phyloP scores from a whole-genome alignment of 2,888 invertebrate genomes.

The Trissoscelio sp. region DNA sequence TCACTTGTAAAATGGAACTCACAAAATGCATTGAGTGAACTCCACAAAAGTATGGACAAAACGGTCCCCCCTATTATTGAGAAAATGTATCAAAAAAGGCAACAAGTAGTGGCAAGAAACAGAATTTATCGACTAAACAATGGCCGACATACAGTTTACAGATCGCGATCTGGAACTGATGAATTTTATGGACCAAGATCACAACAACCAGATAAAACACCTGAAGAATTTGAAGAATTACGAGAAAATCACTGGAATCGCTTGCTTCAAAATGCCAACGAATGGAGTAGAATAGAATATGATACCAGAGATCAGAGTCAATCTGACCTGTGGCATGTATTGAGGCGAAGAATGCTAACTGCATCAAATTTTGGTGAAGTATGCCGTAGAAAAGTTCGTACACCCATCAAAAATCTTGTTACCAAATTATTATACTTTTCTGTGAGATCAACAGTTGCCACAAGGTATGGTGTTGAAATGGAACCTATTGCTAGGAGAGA shows the following conservation, averaged over 20 bases:
- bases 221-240: constrained; percentile 8
- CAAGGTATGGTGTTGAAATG: constrained; percentile 51
- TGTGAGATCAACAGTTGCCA: background rate
- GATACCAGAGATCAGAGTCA: constrained; percentile 40
- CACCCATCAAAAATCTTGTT: constrained; percentile 34
- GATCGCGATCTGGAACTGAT: background rate
- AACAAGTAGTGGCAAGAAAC: background rate
- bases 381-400: constrained; percentile 39
- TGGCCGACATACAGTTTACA: background rate
- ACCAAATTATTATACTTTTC: constrained; percentile 50
- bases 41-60: background rate
- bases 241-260: constrained; percentile 16
- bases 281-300: constrained; percentile 37
- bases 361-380: constrained; percentile 59
- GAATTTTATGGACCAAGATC: constrained; percentile 7
- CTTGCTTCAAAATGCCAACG: constrained; percentile 15
- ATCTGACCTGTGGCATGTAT: background rate
- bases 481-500: constrained; percentile 45
- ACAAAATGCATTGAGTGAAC: background rate
- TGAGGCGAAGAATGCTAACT: constrained; percentile 41
- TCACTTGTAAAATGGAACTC: too few relatives aligned
- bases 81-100: background rate
- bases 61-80: background rate
- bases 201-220: constrained; percentile 24
- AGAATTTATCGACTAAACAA: constrained; percentile 4